Evolutionary conservation across 2,797 vertebrate genomes (phyloP), one percentile per base, ranked within the genome.

Genomic region (Crossoptilon crossoptilon): DNA sequence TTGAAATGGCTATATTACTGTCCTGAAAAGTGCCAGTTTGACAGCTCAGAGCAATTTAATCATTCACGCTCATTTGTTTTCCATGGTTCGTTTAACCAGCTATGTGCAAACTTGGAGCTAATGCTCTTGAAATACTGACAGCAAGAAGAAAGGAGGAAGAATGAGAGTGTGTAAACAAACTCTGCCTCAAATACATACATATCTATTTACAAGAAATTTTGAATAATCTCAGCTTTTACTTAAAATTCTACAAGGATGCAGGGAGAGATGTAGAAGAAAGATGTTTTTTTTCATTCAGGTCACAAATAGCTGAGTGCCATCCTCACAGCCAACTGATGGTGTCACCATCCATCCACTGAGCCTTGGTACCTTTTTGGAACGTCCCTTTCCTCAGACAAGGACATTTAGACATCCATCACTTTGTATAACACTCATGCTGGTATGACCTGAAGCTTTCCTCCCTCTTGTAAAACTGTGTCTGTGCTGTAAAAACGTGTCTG

Each of bases 161-260:
- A 80, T 14, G 7, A 67, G 22, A 29, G 2, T 3, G 5, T n/a
- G 16, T 16, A 48, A 64, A 74, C 48, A 73, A 55, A 59, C 31
- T 56, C 35, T 59, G 24, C 6, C 8, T 2, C 6, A 70, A 60
- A 74, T 43, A 9, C 22, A 22, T 39, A 49, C 13, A 29, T 53
- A 29, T 41, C 37, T 33, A 18, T 29, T 43, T 8, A 7, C 17
- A 16, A 60, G 18, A 5, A 81, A 39, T 58, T 74, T 63, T 71
- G 8, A 21, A 23, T 9, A 35, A 2, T 23, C 21, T 24, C 44
- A 29, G 14, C 6, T 55, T 44, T 68, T 71, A 3, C 31, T 83
- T 64, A 48, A 78, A 66, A 56, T 1, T 0, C 17, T 43, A 14
- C 15, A 10, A 2, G 3, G 6, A 21, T 24, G 11, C 14, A 15